These are phyloP conservation scores for Argya squamiceps DNA, from an alignment of 2,797 vertebrate genomes.

Conservation along the genomic window DNA sequence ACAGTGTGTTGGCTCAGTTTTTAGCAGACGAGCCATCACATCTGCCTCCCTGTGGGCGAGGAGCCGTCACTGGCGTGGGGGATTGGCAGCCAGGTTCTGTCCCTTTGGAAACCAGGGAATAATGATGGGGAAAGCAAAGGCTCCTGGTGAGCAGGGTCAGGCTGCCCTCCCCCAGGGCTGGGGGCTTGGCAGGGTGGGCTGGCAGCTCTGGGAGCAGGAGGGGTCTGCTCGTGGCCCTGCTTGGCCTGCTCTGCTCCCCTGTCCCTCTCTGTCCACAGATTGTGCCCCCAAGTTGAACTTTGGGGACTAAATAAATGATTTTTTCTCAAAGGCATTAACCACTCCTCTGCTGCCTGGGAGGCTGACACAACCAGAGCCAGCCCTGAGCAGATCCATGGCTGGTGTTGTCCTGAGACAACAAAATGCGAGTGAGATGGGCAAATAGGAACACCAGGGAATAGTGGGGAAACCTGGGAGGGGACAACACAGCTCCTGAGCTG, in stretches of 20 bases:
- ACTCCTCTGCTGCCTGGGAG: neutral
- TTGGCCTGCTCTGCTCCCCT: neutral
- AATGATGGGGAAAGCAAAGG: neutral
- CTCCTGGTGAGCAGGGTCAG: neutral
- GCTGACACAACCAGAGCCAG: neutral
- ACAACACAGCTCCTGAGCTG: neutral
- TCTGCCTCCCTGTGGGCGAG: constrained; percentile 61
- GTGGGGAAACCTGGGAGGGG: neutral
- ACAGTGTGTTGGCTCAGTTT: constrained; percentile 67
- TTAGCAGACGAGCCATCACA: constrained; percentile 62
- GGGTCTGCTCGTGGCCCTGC: rapidly evolving
- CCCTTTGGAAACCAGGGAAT: neutral
- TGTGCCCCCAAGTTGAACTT: rapidly evolving
- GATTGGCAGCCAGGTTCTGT: constrained; percentile 53
- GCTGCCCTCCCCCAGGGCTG: neutral
- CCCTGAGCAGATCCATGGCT: neutral
- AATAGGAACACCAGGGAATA: neutral
- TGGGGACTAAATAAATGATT: neutral
- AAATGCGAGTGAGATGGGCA: neutral
- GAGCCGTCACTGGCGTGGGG: constrained; percentile 28
- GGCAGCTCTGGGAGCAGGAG: neutral
- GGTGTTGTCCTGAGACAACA: neutral
- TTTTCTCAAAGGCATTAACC: neutral
- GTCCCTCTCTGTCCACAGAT: neutral
- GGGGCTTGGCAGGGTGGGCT: neutral